Base-by-base conservation (phyloP, 2,797 vertebrate genomes). In the Sebastolobus alascanus region DNA sequence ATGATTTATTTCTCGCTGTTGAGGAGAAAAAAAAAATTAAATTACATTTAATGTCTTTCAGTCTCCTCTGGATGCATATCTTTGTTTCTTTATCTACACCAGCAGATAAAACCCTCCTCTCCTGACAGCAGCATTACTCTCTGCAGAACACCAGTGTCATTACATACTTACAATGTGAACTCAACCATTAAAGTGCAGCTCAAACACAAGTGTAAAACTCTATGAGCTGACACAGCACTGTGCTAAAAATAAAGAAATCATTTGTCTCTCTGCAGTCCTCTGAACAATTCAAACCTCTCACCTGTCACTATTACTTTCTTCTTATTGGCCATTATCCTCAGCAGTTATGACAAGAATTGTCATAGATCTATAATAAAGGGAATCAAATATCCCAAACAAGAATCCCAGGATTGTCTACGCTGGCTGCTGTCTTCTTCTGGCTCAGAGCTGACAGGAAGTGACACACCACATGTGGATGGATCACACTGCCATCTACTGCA, bases 271-370 rank as follows among this genome's bases (percentile, higher is more conserved):
- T 55, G 5, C 43, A 70, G 25, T 56, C 22, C 29, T 37, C 22
- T 37, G 33, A 78, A 68, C 60, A 64, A 40, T 61, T 20, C 40
- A 64, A 54, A 68, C 29, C 12, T 65, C 93, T 92, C 86, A 96
- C 95, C 95, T 91, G 95, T 96, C 25, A 96, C 94, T 65, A 96
- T 25, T 4, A 96, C 94, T 73, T 92, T 96, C 89, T 89, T 95
- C 89, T 90, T 95, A 76, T 74, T 88, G 56, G 90, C 90, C 95
- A 96, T 96, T 50, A 18, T 88, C 65, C 46, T 25, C 20, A 10
- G 14, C 14, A 79, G 35, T 66, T 63, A 37, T 38, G 56, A 46
- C 38, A 70, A 52, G 31, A 79, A 2, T 3, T 66, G 54, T 81
- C 80, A 78, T 77, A 68, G 56, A 59, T 73, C 14, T 81, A 60